These are phyloP conservation scores for Plagodis dolabraria DNA, from an alignment of 2,888 invertebrate genomes.

Conservation along the genomic window DNA sequence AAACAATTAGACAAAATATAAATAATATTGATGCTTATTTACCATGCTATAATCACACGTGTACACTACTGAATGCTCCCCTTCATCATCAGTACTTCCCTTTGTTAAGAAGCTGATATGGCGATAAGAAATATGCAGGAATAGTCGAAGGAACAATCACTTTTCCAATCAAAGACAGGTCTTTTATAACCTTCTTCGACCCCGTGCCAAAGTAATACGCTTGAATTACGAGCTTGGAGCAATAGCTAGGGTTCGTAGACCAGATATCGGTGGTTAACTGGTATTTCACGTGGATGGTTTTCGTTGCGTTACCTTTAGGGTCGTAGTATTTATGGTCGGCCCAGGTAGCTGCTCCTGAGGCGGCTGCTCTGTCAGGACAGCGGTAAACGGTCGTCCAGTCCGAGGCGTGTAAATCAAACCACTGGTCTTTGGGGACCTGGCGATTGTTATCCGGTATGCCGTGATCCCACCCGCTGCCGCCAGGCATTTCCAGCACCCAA, in stretches of 20 bases:
- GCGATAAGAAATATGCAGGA: constrained; percentile 55
- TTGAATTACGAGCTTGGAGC: constrained; percentile 62
- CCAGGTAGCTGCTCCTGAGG: constrained; percentile 54
- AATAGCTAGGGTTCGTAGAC: constrained; percentile 59
- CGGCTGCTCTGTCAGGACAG: constrained; percentile 48
- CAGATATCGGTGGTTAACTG: constrained; percentile 48
- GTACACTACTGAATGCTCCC: too few species aligned
- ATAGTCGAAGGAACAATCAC: constrained; percentile 55
- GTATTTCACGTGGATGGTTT: constrained; percentile 58
- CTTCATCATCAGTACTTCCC: constrained; percentile 49
- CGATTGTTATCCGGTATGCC: constrained; percentile 59
- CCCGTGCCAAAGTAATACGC: constrained; percentile 62
- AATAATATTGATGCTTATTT: too few species aligned
- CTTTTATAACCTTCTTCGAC: constrained; percentile 49
- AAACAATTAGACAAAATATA: too few species aligned
- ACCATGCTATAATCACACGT: too few species aligned
- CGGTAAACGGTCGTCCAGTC: constrained; percentile 64
- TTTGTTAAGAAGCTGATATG: constrained; percentile 54
- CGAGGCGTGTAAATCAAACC: constrained; percentile 57
- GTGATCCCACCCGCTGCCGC: constrained; percentile 49
- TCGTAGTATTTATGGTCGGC: constrained; percentile 59
- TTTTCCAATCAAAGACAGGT: constrained; percentile 40
- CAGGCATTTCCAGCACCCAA: constrained; percentile 63
- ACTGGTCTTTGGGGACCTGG: constrained; percentile 53
- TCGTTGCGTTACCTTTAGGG: constrained; percentile 48